Conservation (phyloP, 2,797 vertebrate species). For the Manis javanica region DNA sequence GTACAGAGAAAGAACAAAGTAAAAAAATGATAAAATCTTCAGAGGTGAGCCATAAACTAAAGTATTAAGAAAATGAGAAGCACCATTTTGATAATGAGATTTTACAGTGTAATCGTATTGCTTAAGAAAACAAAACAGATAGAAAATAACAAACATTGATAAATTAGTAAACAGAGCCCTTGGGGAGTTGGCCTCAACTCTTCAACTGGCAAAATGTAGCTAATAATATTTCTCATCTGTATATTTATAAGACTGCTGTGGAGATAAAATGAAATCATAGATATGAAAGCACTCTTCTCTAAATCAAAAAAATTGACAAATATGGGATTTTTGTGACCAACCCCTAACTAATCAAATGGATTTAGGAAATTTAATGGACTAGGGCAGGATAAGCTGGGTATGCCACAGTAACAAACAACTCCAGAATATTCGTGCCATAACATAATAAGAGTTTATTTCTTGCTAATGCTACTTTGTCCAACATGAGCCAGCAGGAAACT, state of each 20-base stretch:
- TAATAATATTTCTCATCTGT: background rate
- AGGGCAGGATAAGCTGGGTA: background rate
- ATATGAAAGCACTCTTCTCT: background rate
- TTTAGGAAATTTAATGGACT: background rate
- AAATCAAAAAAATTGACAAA: slow-evolving; percentile 25
- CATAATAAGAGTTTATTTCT: background rate
- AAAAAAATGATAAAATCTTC: background rate
- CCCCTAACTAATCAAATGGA: slow-evolving; percentile 26
- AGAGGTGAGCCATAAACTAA: slow-evolving; percentile 2
- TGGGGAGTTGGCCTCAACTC: background rate
- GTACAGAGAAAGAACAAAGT: background rate
- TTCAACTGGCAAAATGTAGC: background rate
- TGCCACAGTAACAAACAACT: background rate
- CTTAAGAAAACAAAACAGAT: slow-evolving; percentile 40
- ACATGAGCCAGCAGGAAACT: background rate
- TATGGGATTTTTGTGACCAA: background rate
- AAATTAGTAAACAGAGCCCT: background rate
- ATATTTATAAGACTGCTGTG: background rate
- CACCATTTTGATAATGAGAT: slow-evolving; percentile 32
- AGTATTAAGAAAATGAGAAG: slow-evolving; percentile 34
- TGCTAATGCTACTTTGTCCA: background rate
- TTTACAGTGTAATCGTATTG: background rate
- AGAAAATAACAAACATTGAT: background rate
- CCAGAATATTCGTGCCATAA: background rate
- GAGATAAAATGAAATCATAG: background rate